Percentiles rank a stretch among this genome's conserved stretches.
phyloP scores from a whole-genome alignment of 2,113 vertebrate genomes.

The Girardinichthys multiradiatus region DNA sequence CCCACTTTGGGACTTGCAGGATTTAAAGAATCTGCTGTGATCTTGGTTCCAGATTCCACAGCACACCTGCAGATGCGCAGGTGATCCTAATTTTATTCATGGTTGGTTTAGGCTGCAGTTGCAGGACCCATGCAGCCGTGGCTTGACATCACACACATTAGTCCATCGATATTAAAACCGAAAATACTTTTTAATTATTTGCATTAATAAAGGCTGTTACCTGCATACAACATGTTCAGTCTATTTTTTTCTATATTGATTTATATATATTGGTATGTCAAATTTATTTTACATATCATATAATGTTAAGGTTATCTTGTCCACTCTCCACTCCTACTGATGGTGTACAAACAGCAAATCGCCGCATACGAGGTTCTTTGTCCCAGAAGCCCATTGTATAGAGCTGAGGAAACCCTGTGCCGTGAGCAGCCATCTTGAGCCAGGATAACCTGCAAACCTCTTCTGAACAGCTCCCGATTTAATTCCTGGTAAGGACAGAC shows the following conservation, averaged over 20 bases:
- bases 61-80: neutral
- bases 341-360: conserved; percentile 30
- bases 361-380: conserved; percentile 73
- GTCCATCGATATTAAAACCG: neutral
- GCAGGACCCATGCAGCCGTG: neutral
- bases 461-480: conserved; percentile 58
- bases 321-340: neutral
- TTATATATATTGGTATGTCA: neutral
- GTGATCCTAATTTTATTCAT: neutral
- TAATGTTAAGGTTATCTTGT: neutral
- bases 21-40: neutral
- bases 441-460: conserved; percentile 81
- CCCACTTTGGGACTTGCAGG: neutral
- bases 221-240: too few relatives aligned
- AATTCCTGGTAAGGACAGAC: conserved; percentile 69
- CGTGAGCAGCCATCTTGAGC: conserved; percentile 86
- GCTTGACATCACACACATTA: neutral
- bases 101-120: neutral
- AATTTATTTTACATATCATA: too few relatives aligned
- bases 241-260: neutral
- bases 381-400: conserved; percentile 81
- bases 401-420: conserved; percentile 91
- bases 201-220: neutral
- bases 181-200: neutral
- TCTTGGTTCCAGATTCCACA: neutral